phyloP scores from a whole-genome alignment of 2,888 invertebrate species.

The Eupithecia subumbrata region DNA sequence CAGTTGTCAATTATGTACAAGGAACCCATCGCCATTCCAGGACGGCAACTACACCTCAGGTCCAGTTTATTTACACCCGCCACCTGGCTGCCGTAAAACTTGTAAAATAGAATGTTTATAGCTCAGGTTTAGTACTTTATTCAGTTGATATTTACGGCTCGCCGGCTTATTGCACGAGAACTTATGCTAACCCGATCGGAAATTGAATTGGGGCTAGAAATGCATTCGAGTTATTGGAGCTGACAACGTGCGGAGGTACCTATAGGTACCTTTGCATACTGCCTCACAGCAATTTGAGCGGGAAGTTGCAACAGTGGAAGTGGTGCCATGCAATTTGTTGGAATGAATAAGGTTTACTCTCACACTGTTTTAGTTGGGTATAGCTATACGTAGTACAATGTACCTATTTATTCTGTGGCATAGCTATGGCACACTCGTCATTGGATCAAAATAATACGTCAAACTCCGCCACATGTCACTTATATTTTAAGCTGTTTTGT shows the following conservation, averaged over 20 bases:
- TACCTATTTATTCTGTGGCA: no score
- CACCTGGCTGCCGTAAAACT: slow-evolving; percentile 58
- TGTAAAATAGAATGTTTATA: slow-evolving; percentile 61
- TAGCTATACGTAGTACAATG: no score
- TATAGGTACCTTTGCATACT: background rate
- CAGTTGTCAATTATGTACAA: slow-evolving; percentile 3
- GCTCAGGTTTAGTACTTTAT: slow-evolving; percentile 56
- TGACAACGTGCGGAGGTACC: slow-evolving; percentile 6
- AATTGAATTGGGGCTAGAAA: slow-evolving; percentile 44
- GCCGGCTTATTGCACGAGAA: slow-evolving; percentile 49
- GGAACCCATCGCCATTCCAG: background rate
- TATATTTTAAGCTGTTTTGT: no score
- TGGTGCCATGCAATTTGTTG: background rate
- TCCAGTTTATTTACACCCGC: slow-evolving; percentile 48
- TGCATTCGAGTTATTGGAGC: slow-evolving; percentile 20
- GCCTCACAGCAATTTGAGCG: background rate
- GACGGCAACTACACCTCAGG: slow-evolving; percentile 4
- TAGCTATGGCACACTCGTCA: background rate
- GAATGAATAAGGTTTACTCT: background rate
- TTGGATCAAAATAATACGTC: background rate
- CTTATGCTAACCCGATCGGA: slow-evolving; percentile 47
- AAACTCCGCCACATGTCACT: no score
- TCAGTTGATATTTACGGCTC: slow-evolving; percentile 54
- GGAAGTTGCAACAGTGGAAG: background rate
- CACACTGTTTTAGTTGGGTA: background rate